Evolutionary conservation across 2,888 invertebrate species (phyloP).

Genomic region (Philopedon plagiatum): DNA sequence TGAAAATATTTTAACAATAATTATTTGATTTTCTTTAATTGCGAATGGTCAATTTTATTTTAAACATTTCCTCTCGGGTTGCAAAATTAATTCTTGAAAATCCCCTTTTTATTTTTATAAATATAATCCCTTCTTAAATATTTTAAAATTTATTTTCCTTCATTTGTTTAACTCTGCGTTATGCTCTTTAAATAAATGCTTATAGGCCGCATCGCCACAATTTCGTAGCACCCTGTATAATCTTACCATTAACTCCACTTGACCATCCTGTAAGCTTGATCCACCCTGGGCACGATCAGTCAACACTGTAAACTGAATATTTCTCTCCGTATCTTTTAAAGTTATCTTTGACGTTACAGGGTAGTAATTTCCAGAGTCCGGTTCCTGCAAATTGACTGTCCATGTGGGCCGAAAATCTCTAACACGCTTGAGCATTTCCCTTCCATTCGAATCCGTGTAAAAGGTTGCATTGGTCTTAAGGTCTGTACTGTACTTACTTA

Average conservation of each 20-base stretch:
- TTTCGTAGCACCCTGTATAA: too few relatives aligned
- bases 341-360: conserved; percentile 79
- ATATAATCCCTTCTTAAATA: too few relatives aligned
- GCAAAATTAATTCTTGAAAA: too few relatives aligned
- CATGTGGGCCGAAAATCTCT: conserved; percentile 72
- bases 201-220: too few relatives aligned
- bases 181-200: too few relatives aligned
- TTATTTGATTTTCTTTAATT: too few relatives aligned
- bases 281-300: conserved; percentile 77
- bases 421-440: conserved; percentile 76
- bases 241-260: conserved; percentile 78
- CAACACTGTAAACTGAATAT: conserved; percentile 71
- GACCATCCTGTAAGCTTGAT: conserved; percentile 71
- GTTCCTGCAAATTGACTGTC: conserved; percentile 70
- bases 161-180: too few relatives aligned
- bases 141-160: too few relatives aligned
- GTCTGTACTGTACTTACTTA: conserved; percentile 41
- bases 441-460: conserved; percentile 86
- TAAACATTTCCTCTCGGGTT: too few relatives aligned
- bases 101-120: too few relatives aligned
- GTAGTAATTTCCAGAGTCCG: conserved; percentile 80
- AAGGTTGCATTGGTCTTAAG: conserved; percentile 66
- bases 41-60: too few relatives aligned
- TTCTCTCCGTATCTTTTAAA: conserved; percentile 69
- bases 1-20: too few relatives aligned